Conservation (phyloP, 2,797 vertebrate species). For the Falco cherrug region DNA sequence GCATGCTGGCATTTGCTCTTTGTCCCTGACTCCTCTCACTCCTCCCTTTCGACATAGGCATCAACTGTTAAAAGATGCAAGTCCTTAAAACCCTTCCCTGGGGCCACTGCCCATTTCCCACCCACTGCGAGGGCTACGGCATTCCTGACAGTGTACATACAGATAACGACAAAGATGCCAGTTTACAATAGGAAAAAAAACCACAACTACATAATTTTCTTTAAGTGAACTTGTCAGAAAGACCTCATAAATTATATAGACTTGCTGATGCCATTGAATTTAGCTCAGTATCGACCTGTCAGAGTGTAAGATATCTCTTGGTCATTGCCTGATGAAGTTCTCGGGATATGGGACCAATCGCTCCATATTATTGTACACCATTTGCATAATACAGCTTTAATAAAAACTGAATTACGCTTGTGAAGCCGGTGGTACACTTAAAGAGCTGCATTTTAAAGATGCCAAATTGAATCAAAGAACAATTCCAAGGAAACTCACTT, state of each 20-base stretch:
- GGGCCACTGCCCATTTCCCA: not conserved
- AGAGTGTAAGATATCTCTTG: not conserved
- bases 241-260: not conserved
- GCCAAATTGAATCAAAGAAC: constrained; percentile 36
- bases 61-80: no score
- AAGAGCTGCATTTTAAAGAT: not conserved
- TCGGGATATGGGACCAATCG: fast-evolving
- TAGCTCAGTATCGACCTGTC: fast-evolving
- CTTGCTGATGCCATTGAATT: not conserved
- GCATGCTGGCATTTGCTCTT: not conserved
- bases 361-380: not conserved
- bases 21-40: not conserved
- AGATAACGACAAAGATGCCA: not conserved
- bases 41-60: not conserved
- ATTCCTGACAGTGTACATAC: not conserved
- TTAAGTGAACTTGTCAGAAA: not conserved
- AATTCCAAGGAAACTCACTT: constrained; percentile 39
- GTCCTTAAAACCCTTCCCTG: not conserved
- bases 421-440: not conserved
- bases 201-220: not conserved
- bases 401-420: not conserved
- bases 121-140: not conserved
- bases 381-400: not conserved
- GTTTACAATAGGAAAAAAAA: not conserved
- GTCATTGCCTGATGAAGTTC: not conserved